Evolutionary conservation across 1,140 invertebrate genomes (phyloP).

Genomic region (Macrotrachela quadricornifera): DNA sequence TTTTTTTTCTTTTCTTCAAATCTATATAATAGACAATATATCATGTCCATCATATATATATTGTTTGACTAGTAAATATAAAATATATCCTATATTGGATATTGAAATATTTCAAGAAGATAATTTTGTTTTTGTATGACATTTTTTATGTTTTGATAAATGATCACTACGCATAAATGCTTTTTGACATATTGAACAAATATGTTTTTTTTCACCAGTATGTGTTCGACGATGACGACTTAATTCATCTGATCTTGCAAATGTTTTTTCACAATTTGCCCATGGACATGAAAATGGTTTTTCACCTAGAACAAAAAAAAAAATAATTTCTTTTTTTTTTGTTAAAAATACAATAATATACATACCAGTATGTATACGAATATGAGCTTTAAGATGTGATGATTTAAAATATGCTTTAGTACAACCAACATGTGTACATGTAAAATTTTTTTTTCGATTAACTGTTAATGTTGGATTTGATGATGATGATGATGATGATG

Average conservation of each 20-base stretch:
- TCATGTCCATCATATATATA: too few species aligned
- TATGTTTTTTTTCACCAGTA: conserved; percentile 81
- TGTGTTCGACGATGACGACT: conserved; percentile 68
- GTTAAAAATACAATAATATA: too few species aligned
- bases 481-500: too few species aligned
- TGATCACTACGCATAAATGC: conserved; percentile 64
- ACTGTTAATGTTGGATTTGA: too few species aligned
- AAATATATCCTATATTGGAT: too few species aligned
- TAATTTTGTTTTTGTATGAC: not conserved
- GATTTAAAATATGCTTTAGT: conserved; percentile 91
- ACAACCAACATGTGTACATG: conserved; percentile 40
- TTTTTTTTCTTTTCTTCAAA: too few species aligned
- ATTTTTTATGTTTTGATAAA: conserved; percentile 26
- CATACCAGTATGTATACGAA: conserved; percentile 55
- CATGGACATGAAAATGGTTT: conserved; percentile 46
- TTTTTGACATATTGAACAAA: conserved; percentile 58
- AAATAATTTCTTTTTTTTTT: too few species aligned
- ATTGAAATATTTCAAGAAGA: too few species aligned
- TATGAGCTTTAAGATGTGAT: conserved; percentile 81
- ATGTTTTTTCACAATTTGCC: conserved; percentile 62
- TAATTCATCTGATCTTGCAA: conserved; percentile 78
- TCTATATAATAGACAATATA: too few species aligned
- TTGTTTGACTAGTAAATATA: too few species aligned
- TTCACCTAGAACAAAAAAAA: conserved; percentile 11
- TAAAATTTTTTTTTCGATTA: too few species aligned